A percentile compares a stretch with the other conserved stretches of the same genome.
These are phyloP conservation scores for Corythucha ciliata DNA, from an alignment of 2,888 invertebrate genomes.

Conservation along the genomic window DNA sequence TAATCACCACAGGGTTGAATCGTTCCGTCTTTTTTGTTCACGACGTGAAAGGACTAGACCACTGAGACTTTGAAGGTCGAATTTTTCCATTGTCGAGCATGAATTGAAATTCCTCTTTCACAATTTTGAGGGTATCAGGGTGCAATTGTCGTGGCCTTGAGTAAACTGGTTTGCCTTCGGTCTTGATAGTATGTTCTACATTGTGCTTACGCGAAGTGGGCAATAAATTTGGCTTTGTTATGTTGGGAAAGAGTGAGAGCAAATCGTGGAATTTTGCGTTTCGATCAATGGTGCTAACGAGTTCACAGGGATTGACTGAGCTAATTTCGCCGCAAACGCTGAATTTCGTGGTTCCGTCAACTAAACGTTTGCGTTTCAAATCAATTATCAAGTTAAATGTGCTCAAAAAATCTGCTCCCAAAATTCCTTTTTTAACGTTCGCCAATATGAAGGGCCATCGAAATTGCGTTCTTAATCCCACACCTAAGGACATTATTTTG, in stretches of 20 bases:
- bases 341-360: conserved; percentile 13
- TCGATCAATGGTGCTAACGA: background rate
- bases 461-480: conserved; percentile 28
- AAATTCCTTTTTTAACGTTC: conserved; percentile 14
- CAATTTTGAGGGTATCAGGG: conserved; percentile 34
- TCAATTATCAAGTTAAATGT: conserved; percentile 13
- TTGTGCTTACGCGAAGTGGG: conserved; percentile 12
- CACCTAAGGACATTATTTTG: conserved; percentile 18
- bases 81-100: conserved; percentile 36
- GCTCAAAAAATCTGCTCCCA: conserved; percentile 31
- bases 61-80: conserved; percentile 37
- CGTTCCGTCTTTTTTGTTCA: conserved; percentile 32
- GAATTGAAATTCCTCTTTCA: conserved; percentile 35
- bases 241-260: background rate
- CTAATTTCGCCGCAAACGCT: background rate
- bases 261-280: conserved; percentile 1
- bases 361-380: conserved; percentile 2
- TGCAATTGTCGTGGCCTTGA: conserved; percentile 36
- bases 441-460: conserved; percentile 15
- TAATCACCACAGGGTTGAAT: conserved; percentile 41
- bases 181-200: conserved; percentile 31
- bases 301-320: background rate
- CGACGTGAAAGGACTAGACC: conserved; percentile 38
- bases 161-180: conserved; percentile 37
- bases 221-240: conserved; percentile 3